Evolutionary conservation across 2,797 vertebrate species (phyloP).

Genomic region (Chloroceryle inda): DNA sequence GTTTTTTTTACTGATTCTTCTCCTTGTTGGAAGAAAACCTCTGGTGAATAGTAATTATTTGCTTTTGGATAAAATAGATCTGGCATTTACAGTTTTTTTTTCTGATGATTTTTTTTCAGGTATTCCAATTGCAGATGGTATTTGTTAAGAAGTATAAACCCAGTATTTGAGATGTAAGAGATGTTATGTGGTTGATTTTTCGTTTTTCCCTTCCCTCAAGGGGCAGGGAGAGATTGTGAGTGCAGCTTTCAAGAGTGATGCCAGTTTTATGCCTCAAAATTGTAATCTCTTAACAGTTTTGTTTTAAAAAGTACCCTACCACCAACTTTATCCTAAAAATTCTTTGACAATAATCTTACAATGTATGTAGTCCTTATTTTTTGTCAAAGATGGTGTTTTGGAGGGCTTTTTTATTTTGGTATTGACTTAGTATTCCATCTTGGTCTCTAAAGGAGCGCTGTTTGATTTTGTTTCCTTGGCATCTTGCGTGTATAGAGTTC

Average conservation of each 20-base stretch:
- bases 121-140: not conserved
- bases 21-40: not conserved
- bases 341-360: not conserved
- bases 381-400: not conserved
- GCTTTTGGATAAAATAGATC: not conserved
- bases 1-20: not conserved
- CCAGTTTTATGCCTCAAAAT: not conserved
- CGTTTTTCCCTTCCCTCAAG: not conserved
- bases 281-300: not conserved
- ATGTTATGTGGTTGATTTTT: not conserved
- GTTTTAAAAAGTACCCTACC: not conserved
- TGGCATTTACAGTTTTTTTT: not conserved
- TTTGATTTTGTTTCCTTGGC: not conserved
- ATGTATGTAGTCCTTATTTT: not conserved
- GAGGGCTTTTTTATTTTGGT: not conserved
- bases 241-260: not conserved
- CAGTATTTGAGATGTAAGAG: not conserved
- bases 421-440: not conserved
- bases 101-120: not conserved
- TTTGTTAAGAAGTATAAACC: not conserved
- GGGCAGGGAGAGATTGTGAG: not conserved
- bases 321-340: not conserved
- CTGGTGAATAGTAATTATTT: not conserved
- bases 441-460: not conserved
- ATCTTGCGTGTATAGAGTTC: not conserved